A percentile compares a stretch with the other conserved stretches of the same genome.
phyloP scores from a whole-genome alignment of 2,888 invertebrate species.

The Drosophila atripex region DNA sequence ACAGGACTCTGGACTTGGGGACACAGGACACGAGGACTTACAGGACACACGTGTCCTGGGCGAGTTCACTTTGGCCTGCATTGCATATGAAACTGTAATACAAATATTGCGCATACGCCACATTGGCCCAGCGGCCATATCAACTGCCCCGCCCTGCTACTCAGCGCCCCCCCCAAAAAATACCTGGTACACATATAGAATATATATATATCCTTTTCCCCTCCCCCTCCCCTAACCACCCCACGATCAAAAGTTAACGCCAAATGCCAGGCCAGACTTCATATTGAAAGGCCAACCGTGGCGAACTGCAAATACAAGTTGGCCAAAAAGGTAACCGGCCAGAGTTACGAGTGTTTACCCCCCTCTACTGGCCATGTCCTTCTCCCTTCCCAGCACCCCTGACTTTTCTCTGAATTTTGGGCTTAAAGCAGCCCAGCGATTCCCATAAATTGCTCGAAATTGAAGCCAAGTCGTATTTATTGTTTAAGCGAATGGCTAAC shows the following conservation, averaged over 20 bases:
- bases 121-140: conserved; percentile 59
- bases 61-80: conserved; percentile 23
- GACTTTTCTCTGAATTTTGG: neutral
- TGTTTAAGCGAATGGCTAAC: conserved; percentile 29
- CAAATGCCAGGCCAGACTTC: conserved; percentile 55
- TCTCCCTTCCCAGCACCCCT: neutral
- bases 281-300: conserved; percentile 19
- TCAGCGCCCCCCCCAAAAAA: conserved; percentile 4
- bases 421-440: conserved; percentile 8
- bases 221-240: neutral
- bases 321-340: conserved; percentile 19
- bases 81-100: conserved; percentile 68
- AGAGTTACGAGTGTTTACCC: conserved; percentile 28
- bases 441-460: conserved; percentile 34
- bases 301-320: conserved; percentile 25
- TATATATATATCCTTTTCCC: neutral
- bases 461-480: conserved; percentile 34
- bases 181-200: neutral
- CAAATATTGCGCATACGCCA: conserved; percentile 78
- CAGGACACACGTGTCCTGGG: conserved; percentile 51
- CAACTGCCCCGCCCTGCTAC: conserved; percentile 44
- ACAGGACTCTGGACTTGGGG: neutral
- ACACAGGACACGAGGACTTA: neutral
- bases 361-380: neutral
- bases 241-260: conserved; percentile 74